These are phyloP conservation scores for Synanthedon andrenaeformis DNA, from an alignment of 2,888 invertebrate genomes.

Conservation along the genomic window DNA sequence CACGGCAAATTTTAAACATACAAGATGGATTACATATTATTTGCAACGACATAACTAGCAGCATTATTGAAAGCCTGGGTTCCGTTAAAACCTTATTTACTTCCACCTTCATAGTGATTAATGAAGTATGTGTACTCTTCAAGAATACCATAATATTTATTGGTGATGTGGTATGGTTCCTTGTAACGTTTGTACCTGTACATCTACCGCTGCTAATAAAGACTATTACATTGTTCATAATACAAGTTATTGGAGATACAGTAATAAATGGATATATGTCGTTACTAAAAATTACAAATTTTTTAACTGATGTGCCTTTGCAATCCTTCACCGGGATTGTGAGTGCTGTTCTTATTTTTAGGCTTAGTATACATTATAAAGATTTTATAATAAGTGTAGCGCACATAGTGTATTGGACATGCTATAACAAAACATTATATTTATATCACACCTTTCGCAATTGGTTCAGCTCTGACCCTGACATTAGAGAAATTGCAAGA, in stretches of 20 bases:
- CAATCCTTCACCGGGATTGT: slow-evolving; percentile 55
- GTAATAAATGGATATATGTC: slow-evolving; percentile 39
- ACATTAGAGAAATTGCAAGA: slow-evolving; percentile 39
- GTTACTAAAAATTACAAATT: slow-evolving; percentile 49
- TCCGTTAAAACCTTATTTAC: slow-evolving; percentile 23
- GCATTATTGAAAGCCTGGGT: slow-evolving; percentile 16
- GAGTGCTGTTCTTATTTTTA: slow-evolving; percentile 41
- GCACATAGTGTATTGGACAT: slow-evolving; percentile 36
- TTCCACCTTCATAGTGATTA: slow-evolving; percentile 22
- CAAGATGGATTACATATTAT: slow-evolving; percentile 21
- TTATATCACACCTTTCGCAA: slow-evolving; percentile 45
- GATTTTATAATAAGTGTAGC: slow-evolving; percentile 27
- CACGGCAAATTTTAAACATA: slow-evolving; percentile 11
- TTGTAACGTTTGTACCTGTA: slow-evolving; percentile 51
- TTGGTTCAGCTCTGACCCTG: slow-evolving; percentile 45
- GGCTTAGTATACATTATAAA: slow-evolving; percentile 44
- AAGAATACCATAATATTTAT: slow-evolving; percentile 38
- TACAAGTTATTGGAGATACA: slow-evolving; percentile 17
- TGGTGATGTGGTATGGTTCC: slow-evolving; percentile 50
- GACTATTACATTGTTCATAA: slow-evolving; percentile 22
- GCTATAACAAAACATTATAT: slow-evolving; percentile 43
- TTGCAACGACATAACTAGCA: slow-evolving; percentile 17
- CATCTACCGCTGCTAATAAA: slow-evolving; percentile 43
- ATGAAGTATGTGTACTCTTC: slow-evolving; percentile 33
- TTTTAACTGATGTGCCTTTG: slow-evolving; percentile 58